These are phyloP conservation scores for Drosophila orena DNA, from an alignment of 1,140 invertebrate genomes.

Conservation along the genomic window DNA sequence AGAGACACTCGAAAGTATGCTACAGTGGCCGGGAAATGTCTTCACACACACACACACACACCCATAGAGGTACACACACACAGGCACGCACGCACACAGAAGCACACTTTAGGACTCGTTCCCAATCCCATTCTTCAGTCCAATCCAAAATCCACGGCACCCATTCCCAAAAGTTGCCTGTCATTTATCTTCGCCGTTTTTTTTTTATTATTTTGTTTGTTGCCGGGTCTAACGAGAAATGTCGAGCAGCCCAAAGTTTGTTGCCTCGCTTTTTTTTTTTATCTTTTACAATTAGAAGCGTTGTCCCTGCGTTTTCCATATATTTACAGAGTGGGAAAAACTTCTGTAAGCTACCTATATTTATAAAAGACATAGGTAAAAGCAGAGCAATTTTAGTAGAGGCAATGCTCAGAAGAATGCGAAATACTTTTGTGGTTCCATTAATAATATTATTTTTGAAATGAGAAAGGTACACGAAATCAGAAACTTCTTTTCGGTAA, in stretches of 20 bases:
- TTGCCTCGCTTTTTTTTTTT: conserved; percentile 55
- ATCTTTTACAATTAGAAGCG: conserved; percentile 78
- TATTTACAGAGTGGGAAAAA: conserved; percentile 20
- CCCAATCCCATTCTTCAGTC: conserved; percentile 23
- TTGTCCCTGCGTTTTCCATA: conserved; percentile 52
- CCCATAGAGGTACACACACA: not conserved
- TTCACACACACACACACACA: conserved; percentile 19
- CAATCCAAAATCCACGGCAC: conserved; percentile 36
- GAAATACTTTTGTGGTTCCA: too few relatives aligned
- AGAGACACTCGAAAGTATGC: conserved; percentile 80
- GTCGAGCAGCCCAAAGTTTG: conserved; percentile 55
- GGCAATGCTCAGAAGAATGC: too few relatives aligned
- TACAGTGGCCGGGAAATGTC: conserved; percentile 72
- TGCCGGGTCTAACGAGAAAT: conserved; percentile 58
- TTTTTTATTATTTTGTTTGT: conserved; percentile 45
- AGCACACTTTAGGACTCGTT: not conserved
- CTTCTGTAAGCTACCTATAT: not conserved
- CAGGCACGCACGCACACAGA: conserved; percentile 4
- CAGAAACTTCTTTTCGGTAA: too few relatives aligned
- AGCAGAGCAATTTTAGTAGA: too few relatives aligned
- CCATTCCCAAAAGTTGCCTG: conserved; percentile 50
- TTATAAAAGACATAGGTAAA: too few relatives aligned
- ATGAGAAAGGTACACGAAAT: too few relatives aligned
- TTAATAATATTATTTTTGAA: too few relatives aligned
- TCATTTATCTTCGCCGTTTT: conserved; percentile 70